Base-by-base conservation (phyloP, 2,113 vertebrate genomes). In the Prunella himalayana region DNA sequence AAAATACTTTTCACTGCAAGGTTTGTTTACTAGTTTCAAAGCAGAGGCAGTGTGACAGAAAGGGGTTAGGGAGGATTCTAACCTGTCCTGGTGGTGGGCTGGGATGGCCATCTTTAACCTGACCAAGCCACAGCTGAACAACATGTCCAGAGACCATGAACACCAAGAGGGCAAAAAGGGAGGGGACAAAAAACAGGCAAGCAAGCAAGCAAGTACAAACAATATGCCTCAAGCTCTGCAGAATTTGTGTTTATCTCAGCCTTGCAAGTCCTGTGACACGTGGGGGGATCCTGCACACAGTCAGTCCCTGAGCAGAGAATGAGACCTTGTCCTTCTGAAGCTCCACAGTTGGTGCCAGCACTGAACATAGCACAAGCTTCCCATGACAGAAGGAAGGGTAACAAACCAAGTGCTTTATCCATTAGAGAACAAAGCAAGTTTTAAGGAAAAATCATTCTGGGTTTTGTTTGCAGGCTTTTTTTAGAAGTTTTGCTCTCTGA, bases 141-240 rank as follows among this genome's bases (percentile, higher is more conserved):
- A 18, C 0, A 0, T 10, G n/a, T 73, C 45, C 0, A 0, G 51
- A 77, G n/a, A 84, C 42, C 1, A 1, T 4, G 6, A 90, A 60
- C 37, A 56, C 17, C 42, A 57, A 72, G 37, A 68, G 41, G 81
- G 28, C 19, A 56, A 75, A 68, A 23, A 57, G 9, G 15, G 10
- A 41, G 6, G 8, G 5, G 7, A 9, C 9, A 5, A 24, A 19
- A 15, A 37, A 47, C 42, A 13, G 21, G 5, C 28, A 54, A 54
- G 3, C 19, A 60, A 25, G 30, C 7, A 53, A 61, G 20, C 22
- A 69, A 57, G 33, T 9, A 76, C 1, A 86, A 60, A 68, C 15
- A 63, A 27, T 11, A 33, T 12, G 45, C 49, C 41, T 68, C 3
- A 0, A 64, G 53, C 70, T 45, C n/a, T 73, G 25, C 44, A 86